Percentiles rank a stretch among this genome's conserved stretches.
phyloP scores from a whole-genome alignment of 2,113 vertebrate species.

The Colistium nudipinnis region DNA sequence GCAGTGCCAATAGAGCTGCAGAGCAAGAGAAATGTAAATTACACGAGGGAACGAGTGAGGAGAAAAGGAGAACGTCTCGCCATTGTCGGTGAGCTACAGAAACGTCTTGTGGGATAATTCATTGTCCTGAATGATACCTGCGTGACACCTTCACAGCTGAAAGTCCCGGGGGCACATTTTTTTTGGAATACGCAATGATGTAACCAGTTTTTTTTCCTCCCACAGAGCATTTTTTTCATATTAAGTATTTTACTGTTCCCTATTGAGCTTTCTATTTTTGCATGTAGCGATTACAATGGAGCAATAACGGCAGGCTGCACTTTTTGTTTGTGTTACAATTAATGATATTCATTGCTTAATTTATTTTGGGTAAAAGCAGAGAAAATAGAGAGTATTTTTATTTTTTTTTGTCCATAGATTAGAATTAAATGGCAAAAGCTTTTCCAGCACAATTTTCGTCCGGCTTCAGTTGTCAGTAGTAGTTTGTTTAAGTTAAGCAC shows the following conservation, averaged over 20 bases:
- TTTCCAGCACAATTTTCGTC: too few species aligned
- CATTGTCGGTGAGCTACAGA: constrained; percentile 1
- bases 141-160: neutral
- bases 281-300: neutral
- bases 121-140: neutral
- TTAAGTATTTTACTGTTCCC: neutral
- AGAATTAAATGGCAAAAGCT: too few species aligned
- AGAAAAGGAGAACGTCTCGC: neutral
- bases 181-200: neutral
- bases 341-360: too few species aligned
- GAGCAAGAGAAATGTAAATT: neutral
- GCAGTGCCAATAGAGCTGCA: neutral
- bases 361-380: too few species aligned
- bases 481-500: neutral
- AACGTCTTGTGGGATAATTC: neutral
- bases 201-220: neutral
- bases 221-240: neutral
- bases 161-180: neutral
- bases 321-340: too few species aligned
- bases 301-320: too few species aligned
- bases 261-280: constrained; percentile 1
- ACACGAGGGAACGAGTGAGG: neutral
- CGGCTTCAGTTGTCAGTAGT: neutral
- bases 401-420: too few species aligned
- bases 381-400: too few species aligned